phyloP scores from a whole-genome alignment of 2,113 vertebrate species.

The Martes martes region DNA sequence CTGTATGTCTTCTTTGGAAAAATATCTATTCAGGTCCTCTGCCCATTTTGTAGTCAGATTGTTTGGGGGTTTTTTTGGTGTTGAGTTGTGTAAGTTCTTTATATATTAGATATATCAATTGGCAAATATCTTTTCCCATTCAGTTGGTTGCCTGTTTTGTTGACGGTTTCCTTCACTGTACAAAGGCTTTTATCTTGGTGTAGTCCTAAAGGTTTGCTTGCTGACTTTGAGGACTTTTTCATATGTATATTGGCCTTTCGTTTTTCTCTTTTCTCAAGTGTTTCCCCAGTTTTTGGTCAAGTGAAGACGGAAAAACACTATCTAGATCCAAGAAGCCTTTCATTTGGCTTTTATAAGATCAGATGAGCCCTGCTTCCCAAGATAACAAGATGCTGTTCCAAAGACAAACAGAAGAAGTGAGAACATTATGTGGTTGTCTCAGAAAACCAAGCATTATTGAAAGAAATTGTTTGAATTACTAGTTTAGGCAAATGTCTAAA shows the following conservation, averaged over 20 bases:
- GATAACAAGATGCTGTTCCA: background rate
- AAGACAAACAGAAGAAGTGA: background rate
- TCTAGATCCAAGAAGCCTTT: background rate
- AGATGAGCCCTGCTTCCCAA: background rate
- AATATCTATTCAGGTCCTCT: background rate
- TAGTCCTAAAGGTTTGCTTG: background rate
- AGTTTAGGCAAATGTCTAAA: background rate
- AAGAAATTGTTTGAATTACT: background rate
- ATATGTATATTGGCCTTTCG: background rate
- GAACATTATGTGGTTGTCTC: background rate
- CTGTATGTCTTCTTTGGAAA: background rate
- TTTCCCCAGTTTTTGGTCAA: background rate
- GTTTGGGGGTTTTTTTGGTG: background rate
- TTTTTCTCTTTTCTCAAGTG: background rate
- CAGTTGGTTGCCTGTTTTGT: background rate
- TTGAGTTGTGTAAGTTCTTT: background rate
- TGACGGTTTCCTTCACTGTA: background rate
- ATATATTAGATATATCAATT: background rate
- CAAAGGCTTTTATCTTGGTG: background rate
- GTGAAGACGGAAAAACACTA: background rate
- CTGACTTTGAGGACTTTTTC: background rate
- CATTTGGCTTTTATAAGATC: background rate
- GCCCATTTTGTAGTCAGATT: background rate
- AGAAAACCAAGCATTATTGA: background rate
- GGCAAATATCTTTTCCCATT: background rate